Conservation (phyloP, 2,888 invertebrate genomes). For the Drosophila putrida region DNA sequence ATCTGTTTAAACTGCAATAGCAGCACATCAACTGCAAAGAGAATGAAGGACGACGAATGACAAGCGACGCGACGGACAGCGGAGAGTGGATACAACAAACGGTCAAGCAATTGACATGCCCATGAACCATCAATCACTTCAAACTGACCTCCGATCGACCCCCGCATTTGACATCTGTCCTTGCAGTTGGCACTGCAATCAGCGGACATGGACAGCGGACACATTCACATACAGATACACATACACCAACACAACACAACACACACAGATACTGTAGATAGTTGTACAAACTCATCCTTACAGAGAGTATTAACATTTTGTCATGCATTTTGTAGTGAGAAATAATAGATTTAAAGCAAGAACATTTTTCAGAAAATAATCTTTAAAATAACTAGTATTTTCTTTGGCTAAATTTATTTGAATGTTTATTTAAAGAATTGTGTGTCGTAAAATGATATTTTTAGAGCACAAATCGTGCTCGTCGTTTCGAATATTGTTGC, state of each 20-base stretch:
- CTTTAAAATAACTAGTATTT: not conserved
- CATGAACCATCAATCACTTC: slow-evolving; percentile 78
- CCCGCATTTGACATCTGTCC: slow-evolving; percentile 24
- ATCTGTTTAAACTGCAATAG: slow-evolving; percentile 78
- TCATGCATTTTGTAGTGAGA: not conserved
- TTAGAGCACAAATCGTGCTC: slow-evolving; percentile 15
- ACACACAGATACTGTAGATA: slow-evolving; percentile 11
- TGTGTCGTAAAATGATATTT: not conserved
- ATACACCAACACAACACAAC: not conserved
- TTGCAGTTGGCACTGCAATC: slow-evolving; percentile 68
- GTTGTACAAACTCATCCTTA: slow-evolving; percentile 6
- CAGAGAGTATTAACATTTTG: slow-evolving; percentile 25
- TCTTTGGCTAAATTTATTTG: not conserved
- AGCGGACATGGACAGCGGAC: slow-evolving; percentile 54
- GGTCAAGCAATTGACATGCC: slow-evolving; percentile 75
- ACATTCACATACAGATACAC: slow-evolving; percentile 20
- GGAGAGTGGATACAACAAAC: slow-evolving; percentile 50
- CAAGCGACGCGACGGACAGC: slow-evolving; percentile 9
- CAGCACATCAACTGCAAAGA: slow-evolving; percentile 28
- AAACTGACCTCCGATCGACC: slow-evolving; percentile 34
- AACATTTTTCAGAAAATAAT: not conserved
- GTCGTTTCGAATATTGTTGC: slow-evolving; percentile 34
- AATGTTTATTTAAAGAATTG: slow-evolving; percentile 4
- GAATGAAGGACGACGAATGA: slow-evolving; percentile 19
- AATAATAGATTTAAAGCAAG: not conserved